Base-by-base conservation (phyloP, 2,113 vertebrate genomes). In the Nothoprocta pentlandii region DNA sequence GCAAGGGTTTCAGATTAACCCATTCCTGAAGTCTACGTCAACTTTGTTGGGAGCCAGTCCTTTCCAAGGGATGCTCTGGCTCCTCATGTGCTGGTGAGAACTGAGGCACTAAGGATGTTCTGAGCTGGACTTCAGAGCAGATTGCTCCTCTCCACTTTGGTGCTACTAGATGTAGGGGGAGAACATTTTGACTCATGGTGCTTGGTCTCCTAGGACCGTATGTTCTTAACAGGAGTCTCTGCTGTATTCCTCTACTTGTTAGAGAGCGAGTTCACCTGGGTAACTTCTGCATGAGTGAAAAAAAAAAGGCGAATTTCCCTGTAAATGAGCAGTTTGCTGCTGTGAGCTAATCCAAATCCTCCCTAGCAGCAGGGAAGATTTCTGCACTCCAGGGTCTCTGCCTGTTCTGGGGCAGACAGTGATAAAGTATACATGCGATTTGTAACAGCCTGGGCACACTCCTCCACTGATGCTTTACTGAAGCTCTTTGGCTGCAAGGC, bases 381-480 rank as follows among this genome's bases (percentile, higher is more conserved):
- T 80, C 73, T 49, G 5, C 0, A 2, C n/a, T 70, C 34, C 51
- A 34, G 34, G 56, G 64, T 75, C 68, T 70, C 79, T 44, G 16
- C 44, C 30, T 23, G 22, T 15, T 70, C 34, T 51, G 26, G 51
- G 54, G 30, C 9, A 70, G 73, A 54, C 56, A 39, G 68, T 2
- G 62, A 54, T 20, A 66, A 61, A 75, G 41, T 9, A 16, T 4
- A 17, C 0, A 0, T 0, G 2, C 12, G 49, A 12, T 21, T 64
- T 53, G 54, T 34, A 58, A 53, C 66, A 76, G 26, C 26, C 34
- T 39, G 51, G 32, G 16, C 16, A 7, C 19, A 13, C 34, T 83
- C 39, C 63, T 76, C 51, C 53, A 68, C 41, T 16, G 4, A 41
- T 2, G 22, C 30, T 75, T n/a, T 26, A 62, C 62, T 47, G 73